Conservation (phyloP, 2,888 invertebrate species). For the Willowsia nigromaculata region DNA sequence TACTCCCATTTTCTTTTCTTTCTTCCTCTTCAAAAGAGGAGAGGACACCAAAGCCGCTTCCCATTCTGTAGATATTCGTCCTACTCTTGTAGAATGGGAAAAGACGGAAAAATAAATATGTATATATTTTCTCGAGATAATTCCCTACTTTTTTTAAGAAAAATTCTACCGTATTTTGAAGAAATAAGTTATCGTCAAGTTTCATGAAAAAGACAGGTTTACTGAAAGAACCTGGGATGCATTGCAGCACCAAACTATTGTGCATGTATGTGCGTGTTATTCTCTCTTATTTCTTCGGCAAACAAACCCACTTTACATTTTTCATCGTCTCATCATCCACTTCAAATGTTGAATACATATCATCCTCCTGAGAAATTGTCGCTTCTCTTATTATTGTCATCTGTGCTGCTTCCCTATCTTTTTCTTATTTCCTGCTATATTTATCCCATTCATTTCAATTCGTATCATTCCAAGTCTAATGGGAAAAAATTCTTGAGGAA, state of each 20-base stretch:
- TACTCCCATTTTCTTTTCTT: neutral
- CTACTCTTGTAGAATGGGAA: neutral
- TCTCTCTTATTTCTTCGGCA: neutral
- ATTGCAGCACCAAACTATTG: too few species aligned
- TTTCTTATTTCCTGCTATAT: neutral
- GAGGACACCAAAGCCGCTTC: too few species aligned
- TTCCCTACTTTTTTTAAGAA: constrained; percentile 41
- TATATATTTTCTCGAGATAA: constrained; percentile 52
- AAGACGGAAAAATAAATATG: constrained; percentile 51
- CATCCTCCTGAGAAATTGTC: neutral
- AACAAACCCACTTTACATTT: constrained; percentile 32
- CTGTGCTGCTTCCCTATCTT: neutral
- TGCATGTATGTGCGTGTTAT: neutral
- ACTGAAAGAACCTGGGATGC: neutral
- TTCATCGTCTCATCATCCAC: neutral
- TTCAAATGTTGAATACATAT: neutral
- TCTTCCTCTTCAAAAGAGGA: neutral
- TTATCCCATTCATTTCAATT: constrained; percentile 31
- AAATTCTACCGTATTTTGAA: neutral
- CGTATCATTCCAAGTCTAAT: neutral
- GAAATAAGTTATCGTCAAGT: constrained; percentile 7
- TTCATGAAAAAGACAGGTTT: neutral
- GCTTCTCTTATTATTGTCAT: neutral
- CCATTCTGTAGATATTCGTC: neutral
- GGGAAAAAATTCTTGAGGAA: neutral